Evolutionary conservation across 2,113 vertebrate species (phyloP), one percentile per base, ranked within the genome.

Genomic region (Rutilus rutilus): DNA sequence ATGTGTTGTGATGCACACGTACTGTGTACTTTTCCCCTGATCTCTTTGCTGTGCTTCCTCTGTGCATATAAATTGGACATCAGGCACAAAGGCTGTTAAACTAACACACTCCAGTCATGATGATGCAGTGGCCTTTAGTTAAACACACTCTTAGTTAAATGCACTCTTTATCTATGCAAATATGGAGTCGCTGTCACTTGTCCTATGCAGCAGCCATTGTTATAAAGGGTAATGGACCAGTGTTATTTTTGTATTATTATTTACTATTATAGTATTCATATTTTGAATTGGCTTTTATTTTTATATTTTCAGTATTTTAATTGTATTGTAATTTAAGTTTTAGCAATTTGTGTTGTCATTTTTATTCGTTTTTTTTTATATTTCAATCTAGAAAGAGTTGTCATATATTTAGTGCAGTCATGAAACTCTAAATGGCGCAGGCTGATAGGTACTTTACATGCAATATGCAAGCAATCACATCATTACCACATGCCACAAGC

Each of bases 11-110:
- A 78, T n/a, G 23, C 54, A n/a, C 21, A 14, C 19, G 12, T 19
- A 19, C 64, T 39, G 81, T 83, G 65, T 71, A 42, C 77, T 15
- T 67, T 73, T 75, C 45, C 83, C 30, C 42, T 84, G 67, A 42
- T 59, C 76, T 85, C 30, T 79, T 57, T 65, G 79, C 67, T 27
- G 17, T 10, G 30, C 21, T 69, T 30, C 52, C 15, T 36, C 15
- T 23, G 64, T 69, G 23, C 77, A n/a, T 86, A 30, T 42, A 45
- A 79, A 23, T 83, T 19, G 39, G 27, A 52, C 65, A 83, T 82
- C 60, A n/a, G 71, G 23, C 39, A 74, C 71, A 74, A 42, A 39
- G 39, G 45, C 69, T 50, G 79, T 30, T 25, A 71, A 27, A 19
- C 36, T 79, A 33, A 62, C 54, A 25, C 33, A 79, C 14, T 45